phyloP scores from a whole-genome alignment of 2,888 invertebrate genomes.

The Stratiomys singularior region DNA sequence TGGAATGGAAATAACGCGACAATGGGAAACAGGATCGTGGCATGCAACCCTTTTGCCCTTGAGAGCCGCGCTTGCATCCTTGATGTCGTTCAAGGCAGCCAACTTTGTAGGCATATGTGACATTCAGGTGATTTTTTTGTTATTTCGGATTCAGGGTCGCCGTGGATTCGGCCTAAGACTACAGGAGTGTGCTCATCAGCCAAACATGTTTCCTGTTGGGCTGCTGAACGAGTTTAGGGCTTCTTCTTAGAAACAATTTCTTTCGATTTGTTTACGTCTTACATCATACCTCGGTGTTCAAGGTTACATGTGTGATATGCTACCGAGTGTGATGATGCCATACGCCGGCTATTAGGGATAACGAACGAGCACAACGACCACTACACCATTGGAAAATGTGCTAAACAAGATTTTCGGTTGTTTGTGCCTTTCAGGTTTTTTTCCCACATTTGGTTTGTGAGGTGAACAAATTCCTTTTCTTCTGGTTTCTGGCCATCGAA shows the following conservation, averaged over 20 bases:
- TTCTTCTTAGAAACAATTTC: neutral
- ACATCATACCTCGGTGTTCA: neutral
- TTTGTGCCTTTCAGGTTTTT: neutral
- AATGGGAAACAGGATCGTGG: neutral
- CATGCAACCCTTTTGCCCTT: slow-evolving; percentile 22
- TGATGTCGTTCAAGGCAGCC: neutral
- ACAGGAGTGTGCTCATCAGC: neutral
- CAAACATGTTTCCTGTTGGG: neutral
- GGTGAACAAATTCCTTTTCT: neutral
- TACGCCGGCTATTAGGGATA: slow-evolving; percentile 3
- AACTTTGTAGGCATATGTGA: neutral
- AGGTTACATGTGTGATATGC: slow-evolving; percentile 1
- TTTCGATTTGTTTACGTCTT: neutral
- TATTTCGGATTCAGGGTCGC: neutral
- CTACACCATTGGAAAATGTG: neutral
- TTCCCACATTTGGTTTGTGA: neutral
- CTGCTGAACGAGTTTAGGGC: slow-evolving; percentile 12
- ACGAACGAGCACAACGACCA: neutral
- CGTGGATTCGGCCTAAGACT: neutral
- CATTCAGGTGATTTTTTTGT: neutral
- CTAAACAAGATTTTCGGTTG: neutral
- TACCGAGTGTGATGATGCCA: neutral
- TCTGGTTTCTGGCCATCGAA: neutral
- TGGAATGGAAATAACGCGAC: neutral
- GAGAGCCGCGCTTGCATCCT: neutral